Percentiles rank a stretch among this genome's conserved stretches.
phyloP scores from a whole-genome alignment of 2,888 invertebrate genomes.

The Pristionchus arcanus region DNA sequence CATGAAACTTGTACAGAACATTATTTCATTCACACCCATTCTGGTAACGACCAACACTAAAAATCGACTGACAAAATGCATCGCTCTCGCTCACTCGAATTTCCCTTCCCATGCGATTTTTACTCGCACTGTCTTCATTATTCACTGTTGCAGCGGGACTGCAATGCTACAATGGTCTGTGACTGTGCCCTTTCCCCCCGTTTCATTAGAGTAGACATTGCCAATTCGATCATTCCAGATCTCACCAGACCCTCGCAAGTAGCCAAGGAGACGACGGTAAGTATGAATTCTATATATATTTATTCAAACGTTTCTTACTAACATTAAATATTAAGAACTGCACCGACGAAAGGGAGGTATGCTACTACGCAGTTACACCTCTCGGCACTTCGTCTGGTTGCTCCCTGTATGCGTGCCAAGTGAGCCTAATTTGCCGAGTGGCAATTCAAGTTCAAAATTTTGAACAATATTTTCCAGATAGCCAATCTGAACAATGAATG shows the following conservation, averaged over 20 bases:
- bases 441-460: background rate
- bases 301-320: background rate
- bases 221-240: background rate
- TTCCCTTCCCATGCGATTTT: background rate
- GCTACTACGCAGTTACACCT: background rate
- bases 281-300: background rate
- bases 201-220: background rate
- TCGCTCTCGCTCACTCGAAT: background rate
- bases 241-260: background rate
- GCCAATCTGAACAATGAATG: background rate
- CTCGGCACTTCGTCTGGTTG: background rate
- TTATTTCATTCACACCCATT: background rate
- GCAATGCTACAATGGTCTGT: background rate
- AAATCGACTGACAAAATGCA: background rate
- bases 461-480: background rate
- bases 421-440: background rate
- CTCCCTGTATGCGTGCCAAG: background rate
- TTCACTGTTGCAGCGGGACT: background rate
- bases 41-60: background rate
- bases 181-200: no score
- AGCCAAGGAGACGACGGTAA: background rate
- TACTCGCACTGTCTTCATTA: background rate
- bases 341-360: background rate
- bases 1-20: no score
- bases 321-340: background rate